These are phyloP conservation scores for Nemopilema nomurai DNA, from an alignment of 30 jellyfish, hydroid and myxozoan species.

Conservation along the genomic window DNA sequence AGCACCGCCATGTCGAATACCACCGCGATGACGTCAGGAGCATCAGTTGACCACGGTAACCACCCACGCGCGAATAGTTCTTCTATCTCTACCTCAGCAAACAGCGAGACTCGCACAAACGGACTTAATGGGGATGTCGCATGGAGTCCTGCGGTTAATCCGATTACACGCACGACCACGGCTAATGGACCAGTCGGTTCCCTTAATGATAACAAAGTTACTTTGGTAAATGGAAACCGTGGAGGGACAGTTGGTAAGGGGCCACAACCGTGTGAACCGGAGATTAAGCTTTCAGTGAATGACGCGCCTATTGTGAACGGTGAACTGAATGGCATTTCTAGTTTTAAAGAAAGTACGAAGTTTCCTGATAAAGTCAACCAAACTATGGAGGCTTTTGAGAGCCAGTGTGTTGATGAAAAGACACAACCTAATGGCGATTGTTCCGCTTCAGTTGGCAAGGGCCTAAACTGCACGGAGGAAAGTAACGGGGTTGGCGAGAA, in stretches of 20 bases:
- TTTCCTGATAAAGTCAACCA: neutral
- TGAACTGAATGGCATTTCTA: slow-evolving; percentile 8
- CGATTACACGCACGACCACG: neutral
- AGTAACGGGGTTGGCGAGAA: neutral
- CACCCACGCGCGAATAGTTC: neutral
- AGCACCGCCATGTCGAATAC: neutral
- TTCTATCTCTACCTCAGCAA: neutral
- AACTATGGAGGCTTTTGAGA: neutral
- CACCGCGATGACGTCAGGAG: neutral
- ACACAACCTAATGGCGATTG: neutral
- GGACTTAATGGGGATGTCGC: neutral
- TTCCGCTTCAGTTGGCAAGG: neutral
- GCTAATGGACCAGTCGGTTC: neutral
- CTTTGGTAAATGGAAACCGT: neutral
- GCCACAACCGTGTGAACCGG: neutral
- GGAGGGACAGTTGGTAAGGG: neutral
- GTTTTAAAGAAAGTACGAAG: neutral
- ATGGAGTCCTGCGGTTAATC: neutral
- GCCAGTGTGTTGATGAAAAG: neutral
- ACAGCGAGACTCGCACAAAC: neutral
- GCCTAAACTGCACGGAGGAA: neutral
- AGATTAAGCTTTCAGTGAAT: neutral
- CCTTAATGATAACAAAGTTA: neutral
- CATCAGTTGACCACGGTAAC: neutral
- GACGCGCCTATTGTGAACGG: neutral